Percentiles rank a stretch among this genome's conserved stretches.
phyloP scores from a whole-genome alignment of 2,888 invertebrate species.

The Physocephala rufipes region DNA sequence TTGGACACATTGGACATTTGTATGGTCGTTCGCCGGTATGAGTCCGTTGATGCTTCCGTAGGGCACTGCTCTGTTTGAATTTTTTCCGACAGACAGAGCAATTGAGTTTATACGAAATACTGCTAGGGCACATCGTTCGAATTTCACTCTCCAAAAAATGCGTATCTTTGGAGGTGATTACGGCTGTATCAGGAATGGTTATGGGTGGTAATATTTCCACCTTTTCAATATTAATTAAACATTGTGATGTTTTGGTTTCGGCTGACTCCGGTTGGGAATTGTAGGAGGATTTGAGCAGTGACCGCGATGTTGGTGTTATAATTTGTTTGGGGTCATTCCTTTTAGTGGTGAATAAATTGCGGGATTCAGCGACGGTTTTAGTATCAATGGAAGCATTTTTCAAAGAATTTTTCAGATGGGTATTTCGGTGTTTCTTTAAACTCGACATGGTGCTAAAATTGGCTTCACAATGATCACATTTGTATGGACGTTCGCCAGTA shows the following conservation, averaged over 20 bases:
- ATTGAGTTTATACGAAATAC: slow-evolving; percentile 31
- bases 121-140: neutral
- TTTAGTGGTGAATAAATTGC: no score
- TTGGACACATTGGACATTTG: slow-evolving; percentile 73
- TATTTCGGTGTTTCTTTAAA: slow-evolving; percentile 33
- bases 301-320: neutral
- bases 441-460: slow-evolving; percentile 30
- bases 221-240: slow-evolving; percentile 28
- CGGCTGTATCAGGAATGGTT: neutral
- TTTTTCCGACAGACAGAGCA: slow-evolving; percentile 44
- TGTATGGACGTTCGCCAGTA: slow-evolving; percentile 70
- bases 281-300: neutral
- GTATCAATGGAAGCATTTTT: neutral
- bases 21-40: slow-evolving; percentile 71
- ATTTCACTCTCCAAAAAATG: no score
- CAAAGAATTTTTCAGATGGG: slow-evolving; percentile 36
- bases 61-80: slow-evolving; percentile 44
- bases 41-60: slow-evolving; percentile 48
- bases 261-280: neutral
- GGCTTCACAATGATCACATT: slow-evolving; percentile 31
- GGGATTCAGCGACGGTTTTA: neutral
- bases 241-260: neutral
- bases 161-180: neutral
- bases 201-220: slow-evolving; percentile 38
- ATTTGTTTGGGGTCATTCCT: neutral